A percentile compares a stretch with the other conserved stretches of the same genome.
phyloP scores from a whole-genome alignment of 2,888 invertebrate genomes.

The Drosophila anomalata region DNA sequence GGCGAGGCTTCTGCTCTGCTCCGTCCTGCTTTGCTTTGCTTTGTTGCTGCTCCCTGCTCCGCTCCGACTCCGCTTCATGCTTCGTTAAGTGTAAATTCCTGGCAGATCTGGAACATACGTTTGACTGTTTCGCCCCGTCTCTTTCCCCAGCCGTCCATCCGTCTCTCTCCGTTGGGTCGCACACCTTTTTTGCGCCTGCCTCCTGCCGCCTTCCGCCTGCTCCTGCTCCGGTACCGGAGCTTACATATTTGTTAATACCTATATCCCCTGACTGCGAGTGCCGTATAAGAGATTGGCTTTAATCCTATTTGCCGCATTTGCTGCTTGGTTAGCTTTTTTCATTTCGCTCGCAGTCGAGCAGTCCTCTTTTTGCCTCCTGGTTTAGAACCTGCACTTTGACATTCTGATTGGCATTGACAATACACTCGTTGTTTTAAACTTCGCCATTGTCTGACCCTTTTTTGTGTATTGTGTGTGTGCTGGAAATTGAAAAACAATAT shows the following conservation, averaged over 20 bases:
- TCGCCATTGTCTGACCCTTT: conserved; percentile 20
- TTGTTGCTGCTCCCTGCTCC: conserved; percentile 18
- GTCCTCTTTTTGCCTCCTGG: conserved; percentile 34
- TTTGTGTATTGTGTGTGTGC: conserved; percentile 20
- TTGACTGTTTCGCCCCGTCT: conserved; percentile 16
- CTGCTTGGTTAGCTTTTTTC: conserved; percentile 74
- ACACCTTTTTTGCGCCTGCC: conserved; percentile 29
- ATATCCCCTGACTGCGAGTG: conserved; percentile 48
- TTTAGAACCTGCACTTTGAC: conserved; percentile 68
- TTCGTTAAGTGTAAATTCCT: conserved; percentile 77
- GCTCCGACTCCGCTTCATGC: conserved; percentile 62
- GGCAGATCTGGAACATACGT: conserved; percentile 55
- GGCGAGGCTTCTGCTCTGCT: conserved; percentile 25
- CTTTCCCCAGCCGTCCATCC: conserved; percentile 38
- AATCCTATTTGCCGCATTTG: conserved; percentile 77
- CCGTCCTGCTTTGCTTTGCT: conserved; percentile 9
- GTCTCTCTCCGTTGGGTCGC: conserved; percentile 17
- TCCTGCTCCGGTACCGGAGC: not conserved
- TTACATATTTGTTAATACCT: conserved; percentile 73
- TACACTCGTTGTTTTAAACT: conserved; percentile 60
- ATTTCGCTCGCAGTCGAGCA: conserved; percentile 43
- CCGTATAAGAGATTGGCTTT: conserved; percentile 74
- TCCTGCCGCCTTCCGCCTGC: conserved; percentile 1
- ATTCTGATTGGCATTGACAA: conserved; percentile 76
- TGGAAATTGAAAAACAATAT: conserved; percentile 62